Evolutionary conservation across 2,113 vertebrate genomes (phyloP), one percentile per base, ranked within the genome.

Genomic region (Epinephelus cyanopodus): DNA sequence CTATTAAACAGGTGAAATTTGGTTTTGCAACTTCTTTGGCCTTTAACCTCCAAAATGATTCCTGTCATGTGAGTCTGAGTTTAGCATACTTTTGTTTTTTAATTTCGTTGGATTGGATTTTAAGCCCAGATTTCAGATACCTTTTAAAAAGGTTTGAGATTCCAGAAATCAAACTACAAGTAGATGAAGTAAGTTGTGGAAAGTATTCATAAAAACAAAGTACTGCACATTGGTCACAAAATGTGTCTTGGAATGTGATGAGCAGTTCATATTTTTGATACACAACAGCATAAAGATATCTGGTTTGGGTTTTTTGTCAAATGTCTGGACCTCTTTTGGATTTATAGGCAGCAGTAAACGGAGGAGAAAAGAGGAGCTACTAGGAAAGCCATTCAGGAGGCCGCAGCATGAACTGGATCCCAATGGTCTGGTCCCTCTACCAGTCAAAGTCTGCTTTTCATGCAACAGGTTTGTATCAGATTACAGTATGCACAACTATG

Each of bases 391-490:
- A 3, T 97, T 97, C 84, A 98, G 98, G 92, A 97, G 97, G 90
- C 96, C 97, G 67, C 98, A 98, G 89, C 98, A 99, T 0, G 98
- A 99, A 87, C 95, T 98, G 92, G 98, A 99, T 94, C 95, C 98
- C 85, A 97, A 98, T 71, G 98, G 98, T 81, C 94, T 99, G 68
- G 97, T 99, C 72, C 98, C 98, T 64, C 95, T 99, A 81, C 98
- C 98, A 0, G 98, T 98, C 71, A 99, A 97, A 96, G 96, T 99
- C 92, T 99, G 98, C 93, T 99, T 97, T 95, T 96, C 96, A 0
- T 99, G 98, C 94, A 97, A 94, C 97, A 98, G 98, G 98, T 99
- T 63, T 3, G 85, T 19, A 9, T 1, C 8, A n/a, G 8, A 21
- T 37, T 1, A 19, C 53, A 15, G 3, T 25, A 6, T 1, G 10